Evolutionary conservation across 2,797 vertebrate genomes (phyloP), one percentile per base, ranked within the genome.

Genomic region (Nannoperca australis): DNA sequence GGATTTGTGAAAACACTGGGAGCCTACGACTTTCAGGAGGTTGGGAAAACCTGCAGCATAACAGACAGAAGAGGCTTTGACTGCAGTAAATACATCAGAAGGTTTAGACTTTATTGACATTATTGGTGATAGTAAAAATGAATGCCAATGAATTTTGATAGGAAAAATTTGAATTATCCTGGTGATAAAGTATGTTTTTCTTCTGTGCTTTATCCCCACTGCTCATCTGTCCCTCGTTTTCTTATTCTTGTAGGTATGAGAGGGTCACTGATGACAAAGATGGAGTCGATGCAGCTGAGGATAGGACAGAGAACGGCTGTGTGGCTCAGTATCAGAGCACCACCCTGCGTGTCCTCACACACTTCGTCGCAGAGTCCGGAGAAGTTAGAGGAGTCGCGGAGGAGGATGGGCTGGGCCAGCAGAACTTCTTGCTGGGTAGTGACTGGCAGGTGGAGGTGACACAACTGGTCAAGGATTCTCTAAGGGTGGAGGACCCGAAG

Each of bases 381-480:
- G 89, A 94, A 88, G n/a, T 56, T 0, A 53, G 89, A 93, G 30
- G 89, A 13, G 83, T 92, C 0, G 85, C 85, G 0, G 89, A 89
- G 3, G 95, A 95, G 4, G 92, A 90, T 0, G 94, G 94, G 0
- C 92, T 89, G 79, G 95, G 92, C 0, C 97, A 96, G 84, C 95
- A 92, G 13, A 95, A 90, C 76, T 96, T 95, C 88, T 89, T 98
- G 83, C 91, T 99, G 54, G 95, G 96, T 4, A 95, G 95, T 0
- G 96, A 97, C 55, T 98, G 97, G 98, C 97, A 98, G 87, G 94
- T 98, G 34, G 98, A 99, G 70, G 94, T 99, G 79, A 98, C 97
- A 0, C 96, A 97, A 55, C 87, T 99, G 80, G 97, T 99, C 3
- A 93, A 87, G 27, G 96, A 97, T 68, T 97, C 94, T 58, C 91